A percentile compares a stretch with the other conserved stretches of the same genome.
Evolutionary conservation across 1,140 invertebrate species (phyloP).

Genomic region (Matsumurasca onukii): DNA sequence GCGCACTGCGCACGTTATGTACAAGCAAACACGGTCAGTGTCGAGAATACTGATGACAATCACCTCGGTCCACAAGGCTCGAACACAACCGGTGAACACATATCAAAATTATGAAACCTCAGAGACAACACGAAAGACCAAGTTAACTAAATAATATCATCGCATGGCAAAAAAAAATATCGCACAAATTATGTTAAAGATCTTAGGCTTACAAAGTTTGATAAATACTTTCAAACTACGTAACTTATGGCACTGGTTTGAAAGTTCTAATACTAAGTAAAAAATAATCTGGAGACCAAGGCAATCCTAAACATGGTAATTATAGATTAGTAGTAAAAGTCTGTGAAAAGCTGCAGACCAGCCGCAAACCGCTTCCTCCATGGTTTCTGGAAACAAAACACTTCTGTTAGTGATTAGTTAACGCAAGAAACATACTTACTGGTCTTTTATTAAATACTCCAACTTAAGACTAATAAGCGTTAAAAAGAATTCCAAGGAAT

Average conservation of each 20-base stretch:
- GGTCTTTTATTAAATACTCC: too few relatives aligned
- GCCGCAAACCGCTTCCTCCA: background rate
- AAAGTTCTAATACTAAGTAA: constrained; percentile 26
- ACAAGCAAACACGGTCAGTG: too few relatives aligned
- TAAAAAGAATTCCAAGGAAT: too few relatives aligned
- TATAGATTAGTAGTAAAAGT: constrained; percentile 22
- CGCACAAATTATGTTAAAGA: constrained; percentile 8
- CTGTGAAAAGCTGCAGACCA: background rate
- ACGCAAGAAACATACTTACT: too few relatives aligned
- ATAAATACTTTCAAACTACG: constrained; percentile 20
- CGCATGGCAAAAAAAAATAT: constrained; percentile 21
- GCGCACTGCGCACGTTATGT: constrained; percentile 9
- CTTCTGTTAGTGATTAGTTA: too few relatives aligned
- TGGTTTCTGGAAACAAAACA: background rate
- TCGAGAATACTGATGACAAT: too few relatives aligned
- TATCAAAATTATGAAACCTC: background rate
- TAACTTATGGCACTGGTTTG: constrained; percentile 26
- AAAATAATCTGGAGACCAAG: constrained; percentile 25
- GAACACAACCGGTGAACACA: constrained; percentile 19
- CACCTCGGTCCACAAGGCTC: constrained; percentile 18
- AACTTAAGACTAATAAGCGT: too few relatives aligned
- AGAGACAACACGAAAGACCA: constrained; percentile 19
- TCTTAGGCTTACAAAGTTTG: constrained; percentile 19
- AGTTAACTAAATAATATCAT: constrained; percentile 25
- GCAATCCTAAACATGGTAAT: constrained; percentile 20